phyloP scores from a whole-genome alignment of 2,797 vertebrate genomes.

The Intellagama lesueurii region DNA sequence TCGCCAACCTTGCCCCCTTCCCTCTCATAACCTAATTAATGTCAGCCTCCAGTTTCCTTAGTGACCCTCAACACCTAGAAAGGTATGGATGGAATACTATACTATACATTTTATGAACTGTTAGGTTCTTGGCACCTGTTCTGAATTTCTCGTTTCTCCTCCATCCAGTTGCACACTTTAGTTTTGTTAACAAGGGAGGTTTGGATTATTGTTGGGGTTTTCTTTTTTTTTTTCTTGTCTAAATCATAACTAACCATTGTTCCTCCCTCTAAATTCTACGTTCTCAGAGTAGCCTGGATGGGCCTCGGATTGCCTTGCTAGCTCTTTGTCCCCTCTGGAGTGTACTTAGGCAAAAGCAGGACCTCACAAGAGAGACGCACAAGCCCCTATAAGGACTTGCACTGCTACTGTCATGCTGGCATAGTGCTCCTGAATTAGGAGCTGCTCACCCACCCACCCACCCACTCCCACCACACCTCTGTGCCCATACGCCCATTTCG shows the following conservation, averaged over 20 bases:
- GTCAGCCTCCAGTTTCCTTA: slow-evolving; percentile 16
- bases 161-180: slow-evolving; percentile 10
- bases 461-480: background rate
- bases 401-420: slow-evolving; percentile 23
- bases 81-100: slow-evolving; percentile 24
- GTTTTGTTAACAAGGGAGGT: slow-evolving; percentile 19
- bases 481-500: background rate
- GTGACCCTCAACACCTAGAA: slow-evolving; percentile 11
- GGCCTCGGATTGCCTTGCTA: slow-evolving; percentile 9
- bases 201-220: slow-evolving; percentile 13
- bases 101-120: slow-evolving; percentile 12
- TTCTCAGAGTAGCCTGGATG: slow-evolving; percentile 22
- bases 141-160: slow-evolving; percentile 9
- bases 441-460: background rate
- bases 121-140: slow-evolving; percentile 12
- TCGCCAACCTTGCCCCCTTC: background rate
- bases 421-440: background rate
- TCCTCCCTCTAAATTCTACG: background rate
- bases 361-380: slow-evolving; percentile 17
- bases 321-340: slow-evolving; percentile 11
- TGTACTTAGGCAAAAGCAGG: slow-evolving; percentile 26
- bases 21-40: slow-evolving; percentile 16
- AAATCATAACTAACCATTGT: slow-evolving; percentile 32
- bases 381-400: slow-evolving; percentile 12
- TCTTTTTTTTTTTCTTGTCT: background rate